phyloP scores from a whole-genome alignment of 2,888 invertebrate genomes.

The Ophion slaviceki region DNA sequence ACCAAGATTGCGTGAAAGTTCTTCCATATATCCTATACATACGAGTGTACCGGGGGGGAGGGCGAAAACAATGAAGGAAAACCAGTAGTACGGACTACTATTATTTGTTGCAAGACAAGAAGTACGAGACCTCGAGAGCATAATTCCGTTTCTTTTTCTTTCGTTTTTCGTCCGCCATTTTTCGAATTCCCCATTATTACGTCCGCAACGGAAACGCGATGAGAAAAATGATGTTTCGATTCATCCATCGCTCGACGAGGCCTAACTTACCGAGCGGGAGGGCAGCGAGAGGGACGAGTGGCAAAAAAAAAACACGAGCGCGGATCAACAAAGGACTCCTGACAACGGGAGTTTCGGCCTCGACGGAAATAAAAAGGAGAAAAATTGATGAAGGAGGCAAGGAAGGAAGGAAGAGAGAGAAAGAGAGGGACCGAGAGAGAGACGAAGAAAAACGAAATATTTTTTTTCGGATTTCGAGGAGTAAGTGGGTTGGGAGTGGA shows the following conservation, averaged over 20 bases:
- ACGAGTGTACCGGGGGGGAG: too few relatives aligned
- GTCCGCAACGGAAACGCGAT: neutral
- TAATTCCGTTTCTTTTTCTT: too few relatives aligned
- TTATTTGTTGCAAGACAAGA: too few relatives aligned
- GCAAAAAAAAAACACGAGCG: neutral
- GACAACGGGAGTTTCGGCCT: neutral
- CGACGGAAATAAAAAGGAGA: neutral
- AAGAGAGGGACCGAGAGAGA: neutral
- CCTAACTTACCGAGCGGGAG: neutral
- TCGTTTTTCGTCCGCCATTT: too few relatives aligned
- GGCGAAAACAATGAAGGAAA: too few relatives aligned
- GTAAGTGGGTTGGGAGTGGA: neutral
- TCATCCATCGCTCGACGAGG: too few relatives aligned
- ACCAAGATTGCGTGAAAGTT: too few relatives aligned
- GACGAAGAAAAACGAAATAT: conserved; percentile 4
- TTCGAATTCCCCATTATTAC: neutral
- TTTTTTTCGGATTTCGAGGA: neutral
- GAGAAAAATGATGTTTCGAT: neutral
- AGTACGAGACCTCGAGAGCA: too few relatives aligned
- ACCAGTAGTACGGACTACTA: too few relatives aligned
- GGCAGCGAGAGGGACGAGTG: neutral
- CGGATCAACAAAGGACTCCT: neutral
- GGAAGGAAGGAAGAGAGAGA: neutral
- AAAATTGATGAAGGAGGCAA: neutral
- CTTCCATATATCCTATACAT: too few relatives aligned